Evolutionary conservation across 2,797 vertebrate species (phyloP), one percentile per base, ranked within the genome.

Genomic region (Triplophysa bombifrons): DNA sequence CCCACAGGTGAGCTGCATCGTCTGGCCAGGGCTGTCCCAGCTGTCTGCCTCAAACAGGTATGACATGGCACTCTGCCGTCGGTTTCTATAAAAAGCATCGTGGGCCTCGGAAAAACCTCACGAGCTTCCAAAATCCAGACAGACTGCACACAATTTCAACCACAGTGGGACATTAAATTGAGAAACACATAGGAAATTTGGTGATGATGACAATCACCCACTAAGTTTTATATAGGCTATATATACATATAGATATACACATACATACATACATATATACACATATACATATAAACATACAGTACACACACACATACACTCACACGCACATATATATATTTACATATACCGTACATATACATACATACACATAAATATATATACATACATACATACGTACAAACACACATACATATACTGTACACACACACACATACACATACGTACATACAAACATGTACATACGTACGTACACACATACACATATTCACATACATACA

Each of bases 1-100:
- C 85, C 87, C 86, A 87, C 84, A 84, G 85, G 86, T 85, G 73
- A 85, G 77, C 55, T 68, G 78, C 16, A 60, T 67, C 60, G 72
- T 81, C 84, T 82, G 82, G 81, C 65, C 70, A 71, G 66, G 82
- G 68, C 68, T 50, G 17, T 75, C 75, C 76, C 74, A 72, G 67
- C 64, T 82, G 74, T 70, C 82, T 72, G 66, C 60, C 70, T 63
- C 72, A 64, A 64, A 73, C 76, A 81, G 80, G 77, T 82, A 78
- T 27, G 44, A 51, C 73, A 61, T 34, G 67, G 20, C 53, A 27
- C 48, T 3, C 13, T 17, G 68, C 46, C 55, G 68, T 69, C 1
- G 13, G n/a, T 51, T 72, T 50, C 69, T 69, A 73, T 56, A 74
- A 77, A 75, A 78, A 22, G 44, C 19, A 51, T 55, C 11, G 22